A percentile compares a stretch with the other conserved stretches of the same genome.
Evolutionary conservation across 2,797 vertebrate genomes (phyloP).

Genomic region (Tenualosa thibaudeaui): DNA sequence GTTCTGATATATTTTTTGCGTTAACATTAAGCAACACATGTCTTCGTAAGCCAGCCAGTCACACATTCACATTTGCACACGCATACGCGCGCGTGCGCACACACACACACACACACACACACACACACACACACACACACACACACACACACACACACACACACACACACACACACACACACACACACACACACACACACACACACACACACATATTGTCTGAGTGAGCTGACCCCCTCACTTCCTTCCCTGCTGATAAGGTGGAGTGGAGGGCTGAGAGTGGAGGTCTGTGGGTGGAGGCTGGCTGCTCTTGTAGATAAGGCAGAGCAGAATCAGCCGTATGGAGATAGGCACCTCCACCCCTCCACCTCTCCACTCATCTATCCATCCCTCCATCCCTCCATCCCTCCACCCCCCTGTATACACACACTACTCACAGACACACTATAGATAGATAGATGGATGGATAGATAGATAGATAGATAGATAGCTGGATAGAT

Average conservation of each 20-base stretch:
- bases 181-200: background rate
- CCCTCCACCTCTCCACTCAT: background rate
- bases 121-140: conserved; percentile 43
- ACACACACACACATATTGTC: conserved; percentile 12
- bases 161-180: background rate
- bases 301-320: background rate
- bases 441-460: background rate
- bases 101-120: conserved; percentile 1
- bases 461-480: background rate
- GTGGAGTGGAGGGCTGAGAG: conserved; percentile 35
- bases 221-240: conserved; percentile 63
- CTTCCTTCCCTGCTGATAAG: conserved; percentile 80
- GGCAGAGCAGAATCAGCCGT: background rate
- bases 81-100: background rate
- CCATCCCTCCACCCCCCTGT: background rate
- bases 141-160: background rate
- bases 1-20: no score
- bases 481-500: background rate
- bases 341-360: background rate
- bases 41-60: no score
- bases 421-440: background rate
- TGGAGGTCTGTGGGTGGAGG: conserved; percentile 33
- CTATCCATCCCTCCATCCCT: background rate
- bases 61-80: background rate
- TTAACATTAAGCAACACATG: background rate